phyloP scores from a whole-genome alignment of 2,113 vertebrate species.

The Genyomyrus donnyi region DNA sequence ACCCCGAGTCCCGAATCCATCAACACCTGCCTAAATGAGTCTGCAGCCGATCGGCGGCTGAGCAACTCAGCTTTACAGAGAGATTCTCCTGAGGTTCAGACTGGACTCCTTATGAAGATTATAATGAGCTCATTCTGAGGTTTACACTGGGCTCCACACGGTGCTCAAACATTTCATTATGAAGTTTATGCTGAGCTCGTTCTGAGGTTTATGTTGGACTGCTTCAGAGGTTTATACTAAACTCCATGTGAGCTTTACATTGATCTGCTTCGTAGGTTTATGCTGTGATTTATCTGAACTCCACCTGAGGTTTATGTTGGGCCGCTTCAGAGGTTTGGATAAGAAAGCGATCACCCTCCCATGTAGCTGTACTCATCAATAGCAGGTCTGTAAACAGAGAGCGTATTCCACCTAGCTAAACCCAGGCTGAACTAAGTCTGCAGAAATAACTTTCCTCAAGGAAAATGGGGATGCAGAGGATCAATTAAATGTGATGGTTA shows the following conservation, averaged over 20 bases:
- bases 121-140: not conserved
- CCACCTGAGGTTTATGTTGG: not conserved
- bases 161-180: not conserved
- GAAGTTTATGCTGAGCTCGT: not conserved
- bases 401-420: not conserved
- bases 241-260: not conserved
- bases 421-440: not conserved
- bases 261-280: not conserved
- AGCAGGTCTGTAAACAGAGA: not conserved
- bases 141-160: not conserved
- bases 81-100: conserved; percentile 28
- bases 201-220: not conserved
- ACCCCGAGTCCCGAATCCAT: conserved; percentile 58
- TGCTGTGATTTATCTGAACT: not conserved
- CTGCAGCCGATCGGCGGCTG: conserved; percentile 51
- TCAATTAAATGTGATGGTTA: conserved; percentile 14
- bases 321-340: not conserved
- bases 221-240: conserved; percentile 31
- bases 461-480: not conserved
- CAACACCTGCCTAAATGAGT: conserved; percentile 56
- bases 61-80: conserved; percentile 18
- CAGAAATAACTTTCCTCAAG: not conserved
- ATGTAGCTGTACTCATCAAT: not conserved
- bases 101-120: not conserved
- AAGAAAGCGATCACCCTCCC: no score